Evolutionary conservation across 2,113 vertebrate species (phyloP), one percentile per base, ranked within the genome.

Genomic region (Pteropus alecto): DNA sequence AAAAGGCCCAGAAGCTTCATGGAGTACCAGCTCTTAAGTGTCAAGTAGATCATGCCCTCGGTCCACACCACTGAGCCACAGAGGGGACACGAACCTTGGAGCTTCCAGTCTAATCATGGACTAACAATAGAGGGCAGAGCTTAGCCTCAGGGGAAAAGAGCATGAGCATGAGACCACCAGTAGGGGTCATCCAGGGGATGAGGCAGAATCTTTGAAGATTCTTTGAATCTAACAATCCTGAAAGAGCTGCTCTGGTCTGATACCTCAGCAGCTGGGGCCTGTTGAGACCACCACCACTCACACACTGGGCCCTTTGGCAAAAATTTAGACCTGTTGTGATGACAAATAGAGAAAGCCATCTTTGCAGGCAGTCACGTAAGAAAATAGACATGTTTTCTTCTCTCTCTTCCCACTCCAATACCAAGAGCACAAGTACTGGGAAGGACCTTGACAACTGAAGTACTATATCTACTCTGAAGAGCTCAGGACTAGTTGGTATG

Each of bases 111-210:
- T 65, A n/a, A 15, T 76, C 60, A 58, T 3, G 21, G 56, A 51
- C 38, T 35, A 93, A 0, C 1, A 28, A 26, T 6, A 10, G 22
- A 81, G 5, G 7, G 21, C 8, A 67, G 58, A 93, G 21, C 5
- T 90, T 22, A 90, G 26, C 22, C 63, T 7, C 28, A 81, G 51
- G 70, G 61, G 12, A 30, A 70, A 58, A 26, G 63, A 73, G 14
- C 22, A 4, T 12, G 15, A 65, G 1, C 21, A 33, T 19, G 46
- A 41, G 4, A n/a, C 0, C 10, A 56, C 7, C 22, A 68, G 35
- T n/a, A 61, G 26, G 19, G 4, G 33, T 63, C 7, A 51, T 26
- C 6, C 26, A 21, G 58, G n/a, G 48, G 30, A 58, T 38, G 38
- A 88, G 30, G 18, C 2, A 46, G 26, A 41, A n/a, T 33, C 30